Base-by-base conservation (phyloP, 2,888 invertebrate genomes). In the Volucella inflata region DNA sequence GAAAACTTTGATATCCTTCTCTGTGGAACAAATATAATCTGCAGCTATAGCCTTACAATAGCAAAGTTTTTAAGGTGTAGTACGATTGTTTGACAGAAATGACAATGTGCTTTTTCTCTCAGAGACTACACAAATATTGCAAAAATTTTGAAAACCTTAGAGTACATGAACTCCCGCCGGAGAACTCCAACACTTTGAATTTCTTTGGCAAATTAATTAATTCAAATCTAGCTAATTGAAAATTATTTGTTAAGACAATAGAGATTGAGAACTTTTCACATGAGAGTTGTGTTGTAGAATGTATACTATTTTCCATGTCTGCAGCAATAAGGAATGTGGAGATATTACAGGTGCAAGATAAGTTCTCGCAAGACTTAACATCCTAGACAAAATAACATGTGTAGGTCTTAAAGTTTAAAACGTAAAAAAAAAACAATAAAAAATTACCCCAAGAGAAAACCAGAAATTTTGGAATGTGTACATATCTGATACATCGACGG, bases 211-310 rank as follows among this genome's bases (percentile, higher is more conserved):
- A 89, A 89, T 90, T 91, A 91, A 90, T 91, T 91, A 91, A 91
- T 91, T 91, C 90, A 91, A 91, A 91, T 91, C 90, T 90, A 89
- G 90, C 90, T 91, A 91, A 91, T 91, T 91, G 91, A 91, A 91
- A 90, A 91, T 91, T 91, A 91, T 91, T 91, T 91, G 90, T 89
- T 91, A 90, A 88, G 88, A 88, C 88, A 88, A 88, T 88, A 90
- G 89, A 90, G 84, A 84, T 84, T 84, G 65, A 51, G 70, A 84
- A 84, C 78, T 82, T 82, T 82, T 62, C 62, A 62, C 59, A 48
- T 46, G 38, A 50, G 64, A 55, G 17, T 42, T 21, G 42, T 60
- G 16, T 42, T 59, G 11, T 4, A 16, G 59, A 42, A 42, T 59
- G 59, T 59, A 36, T 10, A 55, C 40, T 62, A 62, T 60, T 72